Conservation (phyloP, 2,113 vertebrate species). For the Callithrix jacchus region DNA sequence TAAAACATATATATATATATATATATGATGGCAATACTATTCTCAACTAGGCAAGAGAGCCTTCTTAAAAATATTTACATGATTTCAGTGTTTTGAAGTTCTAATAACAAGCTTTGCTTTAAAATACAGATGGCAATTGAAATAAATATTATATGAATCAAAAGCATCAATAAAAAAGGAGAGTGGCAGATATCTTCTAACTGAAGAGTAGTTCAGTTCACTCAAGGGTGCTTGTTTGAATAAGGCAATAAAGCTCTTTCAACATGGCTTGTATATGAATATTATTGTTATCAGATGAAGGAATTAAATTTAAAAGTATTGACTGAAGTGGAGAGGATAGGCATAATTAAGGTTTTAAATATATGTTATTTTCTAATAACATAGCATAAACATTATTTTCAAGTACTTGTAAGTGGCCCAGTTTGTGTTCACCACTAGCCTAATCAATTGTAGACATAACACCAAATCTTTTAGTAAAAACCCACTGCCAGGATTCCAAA, state of each 20-base stretch:
- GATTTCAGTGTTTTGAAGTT: not conserved
- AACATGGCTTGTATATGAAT: not conserved
- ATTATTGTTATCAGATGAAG: not conserved
- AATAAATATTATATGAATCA: not conserved
- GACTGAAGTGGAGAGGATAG: not conserved
- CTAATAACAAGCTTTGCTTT: not conserved
- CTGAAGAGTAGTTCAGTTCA: not conserved
- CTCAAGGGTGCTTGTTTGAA: not conserved
- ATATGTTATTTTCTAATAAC: not conserved
- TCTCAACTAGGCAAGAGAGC: not conserved
- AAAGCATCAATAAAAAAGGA: not conserved
- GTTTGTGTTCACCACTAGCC: not conserved
- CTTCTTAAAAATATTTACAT: not conserved
- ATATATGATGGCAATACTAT: not conserved
- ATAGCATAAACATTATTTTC: constrained; percentile 25
- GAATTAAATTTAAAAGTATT: not conserved
- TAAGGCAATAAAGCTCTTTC: not conserved
- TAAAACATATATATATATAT: not conserved
- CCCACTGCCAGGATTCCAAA: not conserved
- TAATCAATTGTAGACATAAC: not conserved
- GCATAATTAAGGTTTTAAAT: not conserved
- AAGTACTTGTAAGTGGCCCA: not conserved
- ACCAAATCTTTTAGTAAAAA: not conserved
- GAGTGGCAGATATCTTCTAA: not conserved
- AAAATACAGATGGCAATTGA: not conserved